A percentile compares a stretch with the other conserved stretches of the same genome.
These are phyloP conservation scores for Perdita meconis DNA, from an alignment of 2,888 invertebrate species.

Conservation along the genomic window DNA sequence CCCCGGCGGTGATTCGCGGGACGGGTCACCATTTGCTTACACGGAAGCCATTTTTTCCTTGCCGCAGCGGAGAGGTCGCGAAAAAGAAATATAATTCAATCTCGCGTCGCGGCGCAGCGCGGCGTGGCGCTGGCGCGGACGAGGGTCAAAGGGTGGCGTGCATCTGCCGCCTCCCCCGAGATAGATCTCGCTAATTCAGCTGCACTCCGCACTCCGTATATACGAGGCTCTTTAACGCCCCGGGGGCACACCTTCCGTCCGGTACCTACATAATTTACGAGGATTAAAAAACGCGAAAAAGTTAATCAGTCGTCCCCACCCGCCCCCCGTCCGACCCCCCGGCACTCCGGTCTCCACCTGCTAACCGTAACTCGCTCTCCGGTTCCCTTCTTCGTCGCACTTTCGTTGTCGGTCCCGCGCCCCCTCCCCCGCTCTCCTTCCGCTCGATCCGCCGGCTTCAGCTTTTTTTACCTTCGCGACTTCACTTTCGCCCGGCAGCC, in stretches of 20 bases:
- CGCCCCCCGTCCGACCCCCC: conserved; percentile 14
- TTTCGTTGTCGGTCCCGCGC: neutral
- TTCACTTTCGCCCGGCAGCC: conserved; percentile 37
- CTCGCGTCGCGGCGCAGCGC: conserved; percentile 21
- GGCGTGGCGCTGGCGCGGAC: neutral
- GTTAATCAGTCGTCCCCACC: conserved; percentile 71
- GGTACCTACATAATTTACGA: conserved; percentile 70
- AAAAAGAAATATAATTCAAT: conserved; percentile 63
- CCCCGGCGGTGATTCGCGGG: conserved; percentile 18
- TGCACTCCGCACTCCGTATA: conserved; percentile 26
- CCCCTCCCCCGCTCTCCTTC: neutral
- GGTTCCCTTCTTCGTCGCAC: neutral
- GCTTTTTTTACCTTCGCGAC: conserved; percentile 25
- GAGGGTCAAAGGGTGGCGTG: conserved; percentile 44
- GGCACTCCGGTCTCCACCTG: conserved; percentile 40
- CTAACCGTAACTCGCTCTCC: conserved; percentile 12
- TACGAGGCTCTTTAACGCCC: conserved; percentile 53
- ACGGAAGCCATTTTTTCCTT: conserved; percentile 33
- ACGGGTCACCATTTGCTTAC: conserved; percentile 23
- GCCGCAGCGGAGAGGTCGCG: conserved; percentile 2
- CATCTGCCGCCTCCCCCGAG: conserved; percentile 32
- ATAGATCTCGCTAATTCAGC: conserved; percentile 65
- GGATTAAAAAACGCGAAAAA: conserved; percentile 73
- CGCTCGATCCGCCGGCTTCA: too few species aligned
- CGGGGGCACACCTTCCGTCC: conserved; percentile 51